phyloP scores from a whole-genome alignment of 2,797 vertebrate genomes.

The Sebastes kiyomatsui region DNA sequence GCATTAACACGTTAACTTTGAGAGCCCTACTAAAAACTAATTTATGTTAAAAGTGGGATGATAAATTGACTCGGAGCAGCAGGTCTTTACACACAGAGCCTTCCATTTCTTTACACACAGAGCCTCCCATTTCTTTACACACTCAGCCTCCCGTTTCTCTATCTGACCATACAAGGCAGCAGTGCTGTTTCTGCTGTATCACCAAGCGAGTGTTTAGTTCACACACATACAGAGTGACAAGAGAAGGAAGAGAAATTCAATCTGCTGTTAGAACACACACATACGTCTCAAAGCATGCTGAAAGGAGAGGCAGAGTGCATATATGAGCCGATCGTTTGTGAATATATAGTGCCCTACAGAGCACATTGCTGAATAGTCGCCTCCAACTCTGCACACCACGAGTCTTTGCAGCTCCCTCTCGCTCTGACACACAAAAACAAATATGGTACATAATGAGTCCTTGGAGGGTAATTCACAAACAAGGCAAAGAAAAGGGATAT shows the following conservation, averaged over 20 bases:
- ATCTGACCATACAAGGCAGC: conserved; percentile 72
- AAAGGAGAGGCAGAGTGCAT: conserved; percentile 2
- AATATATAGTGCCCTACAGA: neutral
- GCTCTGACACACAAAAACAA: neutral
- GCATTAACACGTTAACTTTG: no score
- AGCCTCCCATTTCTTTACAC: neutral
- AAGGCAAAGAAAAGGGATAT: neutral
- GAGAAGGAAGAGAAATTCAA: conserved; percentile 35
- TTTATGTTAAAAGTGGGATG: neutral
- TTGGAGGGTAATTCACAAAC: neutral
- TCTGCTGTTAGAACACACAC: conserved; percentile 38
- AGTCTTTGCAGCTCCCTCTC: neutral
- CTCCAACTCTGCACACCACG: neutral
- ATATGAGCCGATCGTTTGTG: neutral
- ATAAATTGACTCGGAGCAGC: neutral
- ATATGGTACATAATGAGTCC: neutral
- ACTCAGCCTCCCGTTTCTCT: neutral
- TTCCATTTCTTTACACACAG: no score
- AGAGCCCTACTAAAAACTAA: neutral
- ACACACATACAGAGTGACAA: conserved; percentile 14
- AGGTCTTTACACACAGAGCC: neutral
- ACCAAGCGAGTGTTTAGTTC: conserved; percentile 29
- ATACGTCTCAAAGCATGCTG: conserved; percentile 3
- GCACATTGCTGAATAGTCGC: neutral
- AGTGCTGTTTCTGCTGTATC: conserved; percentile 34